phyloP scores from a whole-genome alignment of 2,888 invertebrate genomes.

The Cephus spinipes region DNA sequence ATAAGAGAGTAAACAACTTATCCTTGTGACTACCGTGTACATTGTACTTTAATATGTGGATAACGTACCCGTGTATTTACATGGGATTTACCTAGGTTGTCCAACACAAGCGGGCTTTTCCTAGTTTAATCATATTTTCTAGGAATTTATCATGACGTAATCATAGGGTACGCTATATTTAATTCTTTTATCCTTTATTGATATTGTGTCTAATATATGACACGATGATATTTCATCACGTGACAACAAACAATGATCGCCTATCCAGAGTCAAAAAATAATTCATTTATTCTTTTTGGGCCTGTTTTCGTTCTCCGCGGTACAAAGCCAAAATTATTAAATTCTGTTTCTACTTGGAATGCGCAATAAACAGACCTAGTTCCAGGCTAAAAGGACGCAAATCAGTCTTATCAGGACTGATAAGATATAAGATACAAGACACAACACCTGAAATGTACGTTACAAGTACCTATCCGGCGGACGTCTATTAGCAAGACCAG shows the following conservation, averaged over 20 bases:
- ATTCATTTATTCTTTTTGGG: background rate
- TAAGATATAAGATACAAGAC: no score
- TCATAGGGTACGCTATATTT: background rate
- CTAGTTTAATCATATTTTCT: slow-evolving; percentile 12
- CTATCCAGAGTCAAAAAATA: background rate
- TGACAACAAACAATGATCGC: background rate
- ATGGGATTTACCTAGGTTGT: background rate
- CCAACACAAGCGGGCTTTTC: slow-evolving; percentile 17
- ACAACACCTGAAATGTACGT: no score
- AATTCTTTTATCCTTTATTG: background rate
- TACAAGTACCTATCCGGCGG: no score
- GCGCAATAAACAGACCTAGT: no score
- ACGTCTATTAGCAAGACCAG: background rate
- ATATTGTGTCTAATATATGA: background rate
- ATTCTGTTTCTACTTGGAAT: no score
- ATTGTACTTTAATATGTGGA: background rate
- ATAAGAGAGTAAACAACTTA: background rate
- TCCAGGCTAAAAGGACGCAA: no score
- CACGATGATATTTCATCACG: background rate
- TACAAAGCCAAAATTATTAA: no score
- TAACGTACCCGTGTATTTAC: background rate
- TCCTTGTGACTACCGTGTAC: background rate
- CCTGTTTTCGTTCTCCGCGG: no score
- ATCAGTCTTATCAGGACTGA: no score
- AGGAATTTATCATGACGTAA: background rate